Percentiles rank a stretch among this genome's conserved stretches.
These are phyloP conservation scores for Eristalinus sepulchralis DNA, from an alignment of 2,888 invertebrate species.

Conservation along the genomic window DNA sequence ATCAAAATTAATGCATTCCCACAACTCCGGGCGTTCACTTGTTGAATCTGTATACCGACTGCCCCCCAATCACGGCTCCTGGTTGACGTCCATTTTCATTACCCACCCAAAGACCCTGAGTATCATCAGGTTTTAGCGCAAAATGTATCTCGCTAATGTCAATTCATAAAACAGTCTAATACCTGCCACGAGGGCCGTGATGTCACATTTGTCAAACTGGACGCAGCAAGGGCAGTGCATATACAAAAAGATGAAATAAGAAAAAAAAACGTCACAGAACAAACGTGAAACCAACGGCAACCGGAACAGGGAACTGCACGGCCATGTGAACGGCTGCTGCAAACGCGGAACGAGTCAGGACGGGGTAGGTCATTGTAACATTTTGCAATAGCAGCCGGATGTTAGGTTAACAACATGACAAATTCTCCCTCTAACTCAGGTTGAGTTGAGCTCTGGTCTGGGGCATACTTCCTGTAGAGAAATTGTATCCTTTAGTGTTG, in stretches of 20 bases:
- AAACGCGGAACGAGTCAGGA: neutral
- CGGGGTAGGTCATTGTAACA: slow-evolving; percentile 9
- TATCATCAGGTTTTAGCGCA: neutral
- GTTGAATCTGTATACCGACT: neutral
- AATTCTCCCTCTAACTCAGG: slow-evolving; percentile 4
- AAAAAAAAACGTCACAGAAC: neutral
- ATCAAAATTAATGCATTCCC: slow-evolving; percentile 39
- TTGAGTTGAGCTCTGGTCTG: neutral
- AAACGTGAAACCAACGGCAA: slow-evolving; percentile 18
- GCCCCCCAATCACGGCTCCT: slow-evolving; percentile 2
- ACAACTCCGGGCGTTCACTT: slow-evolving; percentile 3
- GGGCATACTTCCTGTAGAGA: neutral
- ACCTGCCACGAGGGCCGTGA: neutral
- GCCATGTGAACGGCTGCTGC: neutral
- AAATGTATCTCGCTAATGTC: slow-evolving; percentile 1
- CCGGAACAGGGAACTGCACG: neutral
- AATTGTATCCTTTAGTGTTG: neutral
- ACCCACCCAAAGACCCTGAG: neutral
- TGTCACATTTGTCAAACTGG: slow-evolving; percentile 14
- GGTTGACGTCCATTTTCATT: slow-evolving; percentile 15
- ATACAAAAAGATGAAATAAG: neutral
- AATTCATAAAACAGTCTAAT: slow-evolving; percentile 20
- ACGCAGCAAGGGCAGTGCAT: neutral
- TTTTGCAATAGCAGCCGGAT: slow-evolving; percentile 26
- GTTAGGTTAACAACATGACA: slow-evolving; percentile 41